phyloP scores from a whole-genome alignment of 1,140 invertebrate genomes.

The Tetragnatha versicolor region DNA sequence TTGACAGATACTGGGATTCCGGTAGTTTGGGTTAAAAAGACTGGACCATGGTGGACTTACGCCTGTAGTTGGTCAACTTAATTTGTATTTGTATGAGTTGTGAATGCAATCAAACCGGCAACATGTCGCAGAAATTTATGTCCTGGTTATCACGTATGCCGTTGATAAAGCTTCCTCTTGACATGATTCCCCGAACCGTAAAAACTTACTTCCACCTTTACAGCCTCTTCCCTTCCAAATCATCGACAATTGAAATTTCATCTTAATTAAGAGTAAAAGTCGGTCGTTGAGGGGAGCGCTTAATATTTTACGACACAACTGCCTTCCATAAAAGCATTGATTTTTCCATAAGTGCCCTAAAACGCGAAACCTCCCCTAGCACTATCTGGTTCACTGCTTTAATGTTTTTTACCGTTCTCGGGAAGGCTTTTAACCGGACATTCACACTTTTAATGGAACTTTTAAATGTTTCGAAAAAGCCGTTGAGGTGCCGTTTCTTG shows the following conservation, averaged over 20 bases:
- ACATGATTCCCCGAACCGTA: too few species aligned
- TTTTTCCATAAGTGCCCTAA: slow-evolving; percentile 33
- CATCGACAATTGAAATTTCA: slow-evolving; percentile 29
- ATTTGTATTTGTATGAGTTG: too few species aligned
- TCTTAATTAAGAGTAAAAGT: slow-evolving; percentile 32
- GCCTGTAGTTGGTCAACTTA: too few species aligned
- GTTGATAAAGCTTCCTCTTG: too few species aligned
- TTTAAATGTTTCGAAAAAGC: slow-evolving; percentile 39
- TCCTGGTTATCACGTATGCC: too few species aligned
- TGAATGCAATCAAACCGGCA: too few species aligned
- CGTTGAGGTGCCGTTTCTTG: slow-evolving; percentile 32
- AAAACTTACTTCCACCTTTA: too few species aligned
- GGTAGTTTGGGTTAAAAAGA: too few species aligned
- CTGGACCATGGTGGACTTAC: too few species aligned
- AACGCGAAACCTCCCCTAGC: slow-evolving; percentile 25
- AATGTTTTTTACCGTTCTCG: slow-evolving; percentile 35
- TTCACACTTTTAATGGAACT: slow-evolving; percentile 37
- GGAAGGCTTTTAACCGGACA: slow-evolving; percentile 31
- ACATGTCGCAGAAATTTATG: too few species aligned
- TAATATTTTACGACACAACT: slow-evolving; percentile 30
- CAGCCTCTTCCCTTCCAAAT: too few species aligned
- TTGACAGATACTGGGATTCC: too few species aligned
- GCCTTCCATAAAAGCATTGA: slow-evolving; percentile 32
- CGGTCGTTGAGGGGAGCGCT: background rate
- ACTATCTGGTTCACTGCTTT: slow-evolving; percentile 38